A percentile compares a stretch with the other conserved stretches of the same genome.
Conservation (phyloP, 2,888 invertebrate genomes). For the Disparrhopalites patrizii region DNA sequence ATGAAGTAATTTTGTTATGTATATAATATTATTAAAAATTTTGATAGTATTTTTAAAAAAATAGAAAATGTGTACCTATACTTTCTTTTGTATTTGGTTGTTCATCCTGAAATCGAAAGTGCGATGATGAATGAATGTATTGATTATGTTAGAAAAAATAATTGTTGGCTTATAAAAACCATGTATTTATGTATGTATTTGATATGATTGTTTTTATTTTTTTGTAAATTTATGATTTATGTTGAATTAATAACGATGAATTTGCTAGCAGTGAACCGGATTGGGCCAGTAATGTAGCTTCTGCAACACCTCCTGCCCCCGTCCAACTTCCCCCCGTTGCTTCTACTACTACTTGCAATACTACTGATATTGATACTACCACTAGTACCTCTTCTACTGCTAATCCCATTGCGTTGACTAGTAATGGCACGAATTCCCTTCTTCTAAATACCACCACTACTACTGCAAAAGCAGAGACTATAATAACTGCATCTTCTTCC, state of each 20-base stretch:
- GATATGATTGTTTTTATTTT: too few relatives aligned
- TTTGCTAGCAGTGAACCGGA: constrained; percentile 21
- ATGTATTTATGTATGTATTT: background rate
- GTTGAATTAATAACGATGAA: constrained; percentile 16
- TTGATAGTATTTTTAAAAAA: too few relatives aligned
- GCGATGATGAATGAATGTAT: too few relatives aligned
- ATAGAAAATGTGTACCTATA: too few relatives aligned
- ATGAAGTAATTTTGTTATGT: too few relatives aligned
- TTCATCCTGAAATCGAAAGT: too few relatives aligned
- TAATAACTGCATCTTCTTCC: constrained; percentile 24
- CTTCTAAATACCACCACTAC: constrained; percentile 13
- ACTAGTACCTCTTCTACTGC: constrained; percentile 12
- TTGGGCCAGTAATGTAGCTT: constrained; percentile 11
- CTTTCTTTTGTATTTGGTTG: too few relatives aligned
- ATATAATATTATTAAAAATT: too few relatives aligned
- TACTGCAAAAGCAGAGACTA: constrained; percentile 8
- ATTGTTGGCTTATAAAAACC: background rate
- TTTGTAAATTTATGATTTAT: background rate
- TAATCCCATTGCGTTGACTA: constrained; percentile 25
- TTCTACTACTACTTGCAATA: too few relatives aligned
- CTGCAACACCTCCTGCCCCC: constrained; percentile 21
- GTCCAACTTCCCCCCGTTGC: constrained; percentile 20
- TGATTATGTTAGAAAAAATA: too few relatives aligned
- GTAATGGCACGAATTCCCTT: constrained; percentile 18
- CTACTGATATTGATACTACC: constrained; percentile 10